Percentiles rank a stretch among this genome's conserved stretches.
These are phyloP conservation scores for Melanotaenia maccullochi DNA, from an alignment of 2,797 vertebrate genomes.

Conservation along the genomic window DNA sequence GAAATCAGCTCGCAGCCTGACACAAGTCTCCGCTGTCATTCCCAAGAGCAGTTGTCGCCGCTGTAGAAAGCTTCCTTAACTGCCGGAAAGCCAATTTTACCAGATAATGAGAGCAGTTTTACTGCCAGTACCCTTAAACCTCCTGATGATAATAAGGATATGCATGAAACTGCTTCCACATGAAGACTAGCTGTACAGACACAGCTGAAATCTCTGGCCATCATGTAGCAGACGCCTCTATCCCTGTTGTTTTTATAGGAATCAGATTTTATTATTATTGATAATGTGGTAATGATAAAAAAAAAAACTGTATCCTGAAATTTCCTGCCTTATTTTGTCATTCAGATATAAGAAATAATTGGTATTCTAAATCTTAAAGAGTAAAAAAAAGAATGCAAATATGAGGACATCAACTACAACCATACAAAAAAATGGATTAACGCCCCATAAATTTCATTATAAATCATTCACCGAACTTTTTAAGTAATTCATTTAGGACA, in stretches of 20 bases:
- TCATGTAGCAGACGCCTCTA: not conserved
- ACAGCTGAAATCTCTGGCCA: not conserved
- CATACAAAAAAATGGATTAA: not conserved
- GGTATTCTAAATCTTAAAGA: not conserved
- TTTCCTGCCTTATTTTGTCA: not conserved
- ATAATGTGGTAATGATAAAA: not conserved
- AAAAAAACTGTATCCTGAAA: not conserved
- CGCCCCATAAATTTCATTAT: not conserved
- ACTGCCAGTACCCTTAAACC: constrained; percentile 5
- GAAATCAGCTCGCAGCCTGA: constrained; percentile 39
- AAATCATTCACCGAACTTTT: not conserved
- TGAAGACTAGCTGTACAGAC: not conserved
- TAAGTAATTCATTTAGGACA: no score
- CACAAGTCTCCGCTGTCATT: constrained; percentile 18
- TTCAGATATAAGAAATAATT: not conserved
- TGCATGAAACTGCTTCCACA: not conserved
- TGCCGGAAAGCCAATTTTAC: constrained; percentile 20
- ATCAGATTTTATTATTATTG: not conserved
- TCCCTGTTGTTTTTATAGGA: not conserved
- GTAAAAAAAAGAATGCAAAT: not conserved
- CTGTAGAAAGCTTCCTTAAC: constrained; percentile 11
- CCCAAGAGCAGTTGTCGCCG: constrained; percentile 19
- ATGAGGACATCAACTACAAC: not conserved
- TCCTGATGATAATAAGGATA: not conserved
- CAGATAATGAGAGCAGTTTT: constrained; percentile 4